Base-by-base conservation (phyloP, 2,797 vertebrate genomes). In the Protosalanx chinensis region DNA sequence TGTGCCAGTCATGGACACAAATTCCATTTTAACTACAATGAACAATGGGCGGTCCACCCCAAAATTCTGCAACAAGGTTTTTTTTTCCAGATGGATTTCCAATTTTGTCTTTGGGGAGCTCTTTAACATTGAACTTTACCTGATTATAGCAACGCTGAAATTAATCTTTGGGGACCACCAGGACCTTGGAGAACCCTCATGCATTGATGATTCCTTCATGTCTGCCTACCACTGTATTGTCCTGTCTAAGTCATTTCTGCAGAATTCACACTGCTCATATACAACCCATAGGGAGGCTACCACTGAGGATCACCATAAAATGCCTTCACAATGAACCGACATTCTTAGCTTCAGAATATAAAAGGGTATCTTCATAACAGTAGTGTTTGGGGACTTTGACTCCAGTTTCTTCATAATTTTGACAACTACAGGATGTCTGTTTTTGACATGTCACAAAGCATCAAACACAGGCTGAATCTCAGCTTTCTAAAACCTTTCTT, bases 21-120 rank as follows among this genome's bases (percentile, higher is more conserved):
- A 88, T 91, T 89, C 88, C 81, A 86, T 86, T 88, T 84, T 87
- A 87, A 88, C 83, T 75, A 85, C 77, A 81, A 75, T 79, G 89
- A 88, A 87, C 83, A 90, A 89, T 90, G 86, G 85, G 68, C 70
- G 80, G 81, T 85, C 77, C 84, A 79, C 78, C 81, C 82, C 64
- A 73, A 71, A 81, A 61, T 41, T 27, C 16, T 7, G 60, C 46
- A 71, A 71, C 64, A 57, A 62, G 73, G 75, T 84, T 84, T 72
- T 76, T 82, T 86, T 87, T 87, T 82, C 74, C 87, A 88, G 49
- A 87, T 78, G 81, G 80, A 76, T 89, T 89, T 87, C 84, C 84
- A 88, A 89, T 89, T 89, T 88, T 84, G 83, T 83, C 76, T 72
- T 77, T 73, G 74, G 78, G 77, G 82, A 83, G 78, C 82, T 80